A percentile compares a stretch with the other conserved stretches of the same genome.
phyloP scores from a whole-genome alignment of 35 echinoderm and acorn worm species.

The Acanthaster planci region DNA sequence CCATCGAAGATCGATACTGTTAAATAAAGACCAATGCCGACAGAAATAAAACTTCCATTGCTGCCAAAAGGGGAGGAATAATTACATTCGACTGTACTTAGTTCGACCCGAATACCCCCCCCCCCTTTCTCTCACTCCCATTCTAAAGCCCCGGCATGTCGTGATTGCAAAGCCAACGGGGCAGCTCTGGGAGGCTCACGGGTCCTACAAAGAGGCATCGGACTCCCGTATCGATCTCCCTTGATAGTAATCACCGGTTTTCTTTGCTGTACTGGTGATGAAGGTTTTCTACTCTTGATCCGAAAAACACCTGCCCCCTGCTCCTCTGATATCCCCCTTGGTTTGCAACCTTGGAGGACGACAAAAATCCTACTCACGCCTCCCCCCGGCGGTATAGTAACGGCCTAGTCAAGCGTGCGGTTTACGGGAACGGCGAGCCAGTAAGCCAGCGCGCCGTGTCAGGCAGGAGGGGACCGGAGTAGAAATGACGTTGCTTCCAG shows the following conservation, averaged over 20 bases:
- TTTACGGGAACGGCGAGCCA: background rate
- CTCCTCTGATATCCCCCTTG: background rate
- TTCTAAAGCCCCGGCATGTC: no score
- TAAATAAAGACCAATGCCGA: background rate
- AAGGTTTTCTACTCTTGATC: background rate
- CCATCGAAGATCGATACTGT: background rate
- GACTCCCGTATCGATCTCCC: background rate
- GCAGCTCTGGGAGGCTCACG: no score
- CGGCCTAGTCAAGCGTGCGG: constrained; percentile 1
- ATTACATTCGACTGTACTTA: background rate
- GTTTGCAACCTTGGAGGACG: background rate
- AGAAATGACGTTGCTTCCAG: background rate
- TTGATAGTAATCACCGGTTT: constrained; percentile 15
- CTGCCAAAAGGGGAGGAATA: background rate
- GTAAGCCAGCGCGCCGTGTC: background rate
- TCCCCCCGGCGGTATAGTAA: background rate
- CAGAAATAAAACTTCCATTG: constrained; percentile 8
- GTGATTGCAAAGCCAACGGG: no score
- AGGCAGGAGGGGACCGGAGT: background rate
- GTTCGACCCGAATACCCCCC: background rate
- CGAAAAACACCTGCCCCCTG: background rate
- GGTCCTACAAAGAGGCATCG: background rate
- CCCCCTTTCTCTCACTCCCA: no score
- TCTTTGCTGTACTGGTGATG: constrained; percentile 1
- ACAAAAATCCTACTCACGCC: constrained; percentile 17